phyloP scores from a whole-genome alignment of 2,888 invertebrate species.

The Tetrapedia diversipes region DNA sequence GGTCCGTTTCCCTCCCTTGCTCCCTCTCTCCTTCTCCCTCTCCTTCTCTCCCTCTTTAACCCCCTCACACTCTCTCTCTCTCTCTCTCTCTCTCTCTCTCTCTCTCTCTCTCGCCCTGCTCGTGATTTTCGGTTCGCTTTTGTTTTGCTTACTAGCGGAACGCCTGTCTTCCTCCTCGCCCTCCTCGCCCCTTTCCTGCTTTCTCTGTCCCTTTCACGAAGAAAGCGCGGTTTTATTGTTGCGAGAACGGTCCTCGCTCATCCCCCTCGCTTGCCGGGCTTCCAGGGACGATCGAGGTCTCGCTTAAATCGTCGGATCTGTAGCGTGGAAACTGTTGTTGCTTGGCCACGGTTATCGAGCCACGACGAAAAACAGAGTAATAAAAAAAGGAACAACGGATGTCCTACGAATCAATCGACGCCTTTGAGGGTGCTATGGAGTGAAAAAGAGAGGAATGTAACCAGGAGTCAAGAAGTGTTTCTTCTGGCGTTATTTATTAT shows the following conservation, averaged over 20 bases:
- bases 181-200: conserved; percentile 20
- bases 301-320: conserved; percentile 47
- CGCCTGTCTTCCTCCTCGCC: conserved; percentile 37
- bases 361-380: not conserved
- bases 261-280: conserved; percentile 31
- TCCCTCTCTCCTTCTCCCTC: conserved; percentile 26
- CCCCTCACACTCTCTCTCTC: conserved; percentile 26
- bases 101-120: conserved; percentile 40
- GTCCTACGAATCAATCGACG: not conserved
- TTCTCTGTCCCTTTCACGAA: conserved; percentile 19
- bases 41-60: conserved; percentile 36
- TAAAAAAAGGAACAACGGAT: not conserved
- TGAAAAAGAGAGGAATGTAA: no score
- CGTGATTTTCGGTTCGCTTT: conserved; percentile 72
- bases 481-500: no score
- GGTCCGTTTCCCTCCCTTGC: conserved; percentile 50
- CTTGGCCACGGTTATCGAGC: conserved; percentile 23
- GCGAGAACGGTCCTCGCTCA: conserved; percentile 38
- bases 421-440: not conserved
- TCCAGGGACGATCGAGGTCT: conserved; percentile 24
- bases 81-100: conserved; percentile 12
- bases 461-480: not conserved
- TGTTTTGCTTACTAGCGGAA: conserved; percentile 60
- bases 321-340: conserved; percentile 42
- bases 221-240: conserved; percentile 58